Evolutionary conservation across 2,113 vertebrate genomes (phyloP).

Genomic region (Grus americana): DNA sequence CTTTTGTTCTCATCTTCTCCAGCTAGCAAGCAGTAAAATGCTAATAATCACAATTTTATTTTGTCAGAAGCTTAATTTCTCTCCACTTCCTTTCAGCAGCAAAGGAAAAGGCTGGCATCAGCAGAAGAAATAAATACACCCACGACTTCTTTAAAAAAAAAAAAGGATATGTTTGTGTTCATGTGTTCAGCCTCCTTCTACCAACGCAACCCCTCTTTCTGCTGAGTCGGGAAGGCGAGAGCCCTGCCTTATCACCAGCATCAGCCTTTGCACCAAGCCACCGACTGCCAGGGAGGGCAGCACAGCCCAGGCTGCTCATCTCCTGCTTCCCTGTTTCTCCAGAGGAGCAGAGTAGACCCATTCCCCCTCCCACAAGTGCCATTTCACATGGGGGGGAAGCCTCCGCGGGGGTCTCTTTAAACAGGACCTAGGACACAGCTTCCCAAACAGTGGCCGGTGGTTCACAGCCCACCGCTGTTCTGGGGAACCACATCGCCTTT

Average conservation of each 20-base stretch:
- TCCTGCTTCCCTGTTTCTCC: fast-evolving
- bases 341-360: not conserved
- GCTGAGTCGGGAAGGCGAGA: not conserved
- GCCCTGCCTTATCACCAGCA: not conserved
- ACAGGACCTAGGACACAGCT: not conserved
- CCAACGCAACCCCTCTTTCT: not conserved
- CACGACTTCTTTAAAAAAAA: not conserved
- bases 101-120: constrained; percentile 14
- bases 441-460: fast-evolving
- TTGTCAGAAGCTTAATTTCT: not conserved
- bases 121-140: constrained; percentile 17
- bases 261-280: not conserved
- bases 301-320: not conserved
- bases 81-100: not conserved
- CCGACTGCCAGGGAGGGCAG: not conserved
- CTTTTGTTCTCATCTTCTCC: not conserved
- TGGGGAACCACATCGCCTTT: not conserved
- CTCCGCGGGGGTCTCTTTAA: not conserved
- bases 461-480: fast-evolving
- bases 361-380: not conserved
- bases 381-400: not conserved
- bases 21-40: not conserved
- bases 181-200: not conserved
- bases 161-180: not conserved
- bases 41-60: not conserved